Conservation (phyloP, 2,113 vertebrate genomes). For the Trinectes maculatus region DNA sequence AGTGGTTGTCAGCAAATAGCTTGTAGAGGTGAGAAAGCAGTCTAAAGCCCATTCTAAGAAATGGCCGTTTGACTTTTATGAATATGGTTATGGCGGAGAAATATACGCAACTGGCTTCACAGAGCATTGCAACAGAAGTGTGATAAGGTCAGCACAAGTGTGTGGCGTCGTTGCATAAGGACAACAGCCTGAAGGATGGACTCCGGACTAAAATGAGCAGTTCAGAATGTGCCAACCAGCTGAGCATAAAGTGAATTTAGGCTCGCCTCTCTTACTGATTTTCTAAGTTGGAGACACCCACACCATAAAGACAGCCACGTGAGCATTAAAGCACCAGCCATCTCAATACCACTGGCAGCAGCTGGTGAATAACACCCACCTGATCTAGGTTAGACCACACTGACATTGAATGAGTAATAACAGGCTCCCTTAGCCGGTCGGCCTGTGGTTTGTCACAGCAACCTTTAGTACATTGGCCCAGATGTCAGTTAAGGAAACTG, state of each 20-base stretch:
- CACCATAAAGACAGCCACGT: slow-evolving; percentile 10
- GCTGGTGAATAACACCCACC: slow-evolving; percentile 24
- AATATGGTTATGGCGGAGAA: not conserved
- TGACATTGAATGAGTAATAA: slow-evolving; percentile 57
- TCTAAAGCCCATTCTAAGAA: not conserved
- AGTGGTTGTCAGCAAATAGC: not conserved
- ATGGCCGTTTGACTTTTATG: not conserved
- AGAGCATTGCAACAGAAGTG: slow-evolving; percentile 16
- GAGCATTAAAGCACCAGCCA: not conserved
- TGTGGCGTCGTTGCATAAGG: slow-evolving; percentile 23
- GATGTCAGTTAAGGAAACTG: slow-evolving; percentile 10
- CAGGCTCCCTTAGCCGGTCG: not conserved
- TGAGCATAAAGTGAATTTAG: slow-evolving; percentile 25
- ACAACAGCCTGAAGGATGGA: slow-evolving; percentile 26
- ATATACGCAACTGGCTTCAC: not conserved
- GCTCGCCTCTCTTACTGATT: slow-evolving; percentile 17
- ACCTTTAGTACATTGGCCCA: slow-evolving; percentile 26
- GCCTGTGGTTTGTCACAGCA: slow-evolving; percentile 9
- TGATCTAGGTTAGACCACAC: slow-evolving; percentile 26
- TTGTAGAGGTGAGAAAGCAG: not conserved
- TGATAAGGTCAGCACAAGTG: slow-evolving; percentile 22
- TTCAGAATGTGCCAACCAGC: slow-evolving; percentile 17
- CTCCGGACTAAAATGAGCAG: slow-evolving; percentile 39
- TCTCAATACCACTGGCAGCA: slow-evolving; percentile 19
- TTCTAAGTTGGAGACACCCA: not conserved